Base-by-base conservation (phyloP, 2,888 invertebrate genomes). In the Cephus nigrinus region DNA sequence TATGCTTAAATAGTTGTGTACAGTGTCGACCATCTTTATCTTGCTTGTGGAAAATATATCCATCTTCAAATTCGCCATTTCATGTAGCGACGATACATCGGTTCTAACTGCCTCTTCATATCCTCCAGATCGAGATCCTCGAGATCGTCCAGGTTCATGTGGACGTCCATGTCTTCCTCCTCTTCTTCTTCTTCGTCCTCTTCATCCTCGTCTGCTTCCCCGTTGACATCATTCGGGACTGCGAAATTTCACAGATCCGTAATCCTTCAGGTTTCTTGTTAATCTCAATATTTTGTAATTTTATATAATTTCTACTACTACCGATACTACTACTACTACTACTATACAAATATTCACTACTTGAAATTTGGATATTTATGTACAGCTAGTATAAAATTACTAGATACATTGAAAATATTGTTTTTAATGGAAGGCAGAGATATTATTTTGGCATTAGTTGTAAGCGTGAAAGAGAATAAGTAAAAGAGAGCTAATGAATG, bases 81-180 rank as follows among this genome's bases (percentile, higher is more conserved):
- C 74, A 87, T 84, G 77, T 88, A 89, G 68, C 85, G 88, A 68
- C 84, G 88, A 82, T 89, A 89, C 81, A 86, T 84, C 76, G 89
- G 85, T 82, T 89, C 89, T 73, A 88, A 86, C 74, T 87, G 78
- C 75, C 78, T 83, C 79, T 80, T 84, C 71, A 86, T 76, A 75
- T 85, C 82, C 36, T 85, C 82, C 30, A 88, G 78, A 81, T 85
- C 82, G 4, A 32, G 71, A 30, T 71, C 71, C 71, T 31, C 31
- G 12, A 71, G 33, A 12, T 33, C 71, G 71, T 31, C 31, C 71
- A 71, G 23, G 55, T 55, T 33, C 71, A 31, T 71, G 71, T 15
- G 33, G 12, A 31, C 31, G 3, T 71, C 31, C 71, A 2, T 4
- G 5, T 55, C 5, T 9, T 32, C 69, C 11, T 32, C 12, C 11